Evolutionary conservation across 2,888 invertebrate species (phyloP), one percentile per base, ranked within the genome.

Genomic region (Corbicula japonica): DNA sequence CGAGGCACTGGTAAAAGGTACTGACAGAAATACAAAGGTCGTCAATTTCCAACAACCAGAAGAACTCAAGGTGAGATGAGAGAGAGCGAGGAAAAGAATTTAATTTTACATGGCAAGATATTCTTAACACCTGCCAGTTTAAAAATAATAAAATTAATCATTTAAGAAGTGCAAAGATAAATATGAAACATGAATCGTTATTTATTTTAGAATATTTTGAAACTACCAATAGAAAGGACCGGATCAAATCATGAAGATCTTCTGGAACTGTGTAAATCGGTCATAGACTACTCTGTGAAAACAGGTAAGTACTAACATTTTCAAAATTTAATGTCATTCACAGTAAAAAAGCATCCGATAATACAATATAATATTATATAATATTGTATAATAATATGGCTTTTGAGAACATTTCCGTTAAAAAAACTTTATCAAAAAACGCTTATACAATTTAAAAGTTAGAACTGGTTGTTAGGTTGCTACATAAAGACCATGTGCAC

Each of bases 1-100:
- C 46, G 86, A 85, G 23, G 86, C 82, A 8, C 66, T 90, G 21
- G 73, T 69, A 8, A 70, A 84, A 23, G 85, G 86, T 18, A 83
- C 84, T 6, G 63, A 80, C 2, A 60, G 72, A 26, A 69, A 83
- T 1, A 86, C 83, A 4, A 96, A 96, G 92, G 97, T 98, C 4
- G 95, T 97, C 65, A 96, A 97, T 87, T 98, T 97, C 96, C 95
- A 95, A 76, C 95, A 96, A 52, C 98, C 98, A 0, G 95, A 96
- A 61, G 44, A 61, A 12, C 94, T 98, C 15, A 76, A 85, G 61
- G 79, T 79, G 26, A 69, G 76, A 48, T 32, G 85, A 52, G 74
- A 76, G 46, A 69, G n/a, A n/a, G n/a, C n/a, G n/a, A n/a, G n/a
- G n/a, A n/a, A n/a, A n/a, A n/a, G n/a, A n/a, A n/a, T n/a, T n/a